Conservation (phyloP, 2,888 invertebrate species). For the Phrixothrix hirtus region DNA sequence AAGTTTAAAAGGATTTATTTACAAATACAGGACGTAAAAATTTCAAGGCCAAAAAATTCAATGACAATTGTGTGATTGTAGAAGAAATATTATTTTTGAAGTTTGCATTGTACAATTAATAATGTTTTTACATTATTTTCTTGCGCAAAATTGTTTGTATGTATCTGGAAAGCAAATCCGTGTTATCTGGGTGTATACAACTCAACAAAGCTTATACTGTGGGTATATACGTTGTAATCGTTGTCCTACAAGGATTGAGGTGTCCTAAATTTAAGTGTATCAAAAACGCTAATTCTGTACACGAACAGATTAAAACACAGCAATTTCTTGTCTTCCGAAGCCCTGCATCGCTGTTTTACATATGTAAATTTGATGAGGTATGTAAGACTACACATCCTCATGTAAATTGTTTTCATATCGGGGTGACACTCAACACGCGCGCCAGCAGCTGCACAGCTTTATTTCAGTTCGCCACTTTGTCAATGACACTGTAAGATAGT, state of each 20-base stretch:
- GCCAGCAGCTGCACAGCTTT: conserved; percentile 49
- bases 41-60: too few species aligned
- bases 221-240: conserved; percentile 7
- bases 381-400: conserved; percentile 39
- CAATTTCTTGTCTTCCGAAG: conserved; percentile 37
- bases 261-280: conserved; percentile 22
- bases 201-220: conserved; percentile 1
- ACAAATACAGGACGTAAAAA: too few species aligned
- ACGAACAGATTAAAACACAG: conserved; percentile 36
- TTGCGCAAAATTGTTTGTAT: too few species aligned
- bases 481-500: conserved; percentile 50
- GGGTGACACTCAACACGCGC: conserved; percentile 48
- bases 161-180: conserved; percentile 4
- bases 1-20: too few species aligned
- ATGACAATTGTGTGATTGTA: too few species aligned
- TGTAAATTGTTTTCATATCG: conserved; percentile 46
- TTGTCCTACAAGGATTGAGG: conserved; percentile 13
- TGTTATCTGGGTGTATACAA: conserved; percentile 6
- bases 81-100: too few species aligned
- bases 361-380: conserved; percentile 44
- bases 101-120: too few species aligned
- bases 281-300: conserved; percentile 35
- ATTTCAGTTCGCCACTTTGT: conserved; percentile 53
- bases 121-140: too few species aligned
- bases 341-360: conserved; percentile 40